Base-by-base conservation (phyloP, 2,888 invertebrate species). In the Ormyrus thymus region DNA sequence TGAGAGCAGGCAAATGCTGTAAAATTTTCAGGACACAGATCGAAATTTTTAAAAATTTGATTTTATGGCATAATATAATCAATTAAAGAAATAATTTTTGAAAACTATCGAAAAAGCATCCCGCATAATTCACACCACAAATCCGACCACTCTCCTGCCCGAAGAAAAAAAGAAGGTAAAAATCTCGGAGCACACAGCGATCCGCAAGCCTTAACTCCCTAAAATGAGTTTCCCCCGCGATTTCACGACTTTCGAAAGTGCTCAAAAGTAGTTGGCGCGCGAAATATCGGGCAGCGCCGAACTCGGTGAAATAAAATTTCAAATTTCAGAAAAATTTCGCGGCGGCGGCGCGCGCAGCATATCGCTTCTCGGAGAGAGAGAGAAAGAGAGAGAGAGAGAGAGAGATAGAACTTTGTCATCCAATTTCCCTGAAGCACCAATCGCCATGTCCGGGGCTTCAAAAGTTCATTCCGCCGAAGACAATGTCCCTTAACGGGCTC, bases 311-410 rank as follows among this genome's bases (percentile, higher is more conserved):
- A 74, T 74, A 65, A 74, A 74, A 74, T 74, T 74, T 65, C 56
- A 62, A 73, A 64, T 73, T 81, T 81, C 79, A 78, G 69, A 79
- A 74, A 72, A 79, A 29, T 78, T 61, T 61, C 51, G 46, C 61
- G 6, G 48, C 0, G 29, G 4, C 29, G 29, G 29, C 29, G 29
- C 29, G 29, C 29, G 29, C 29, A 29, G 29, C 29, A 29, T 29
- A 29, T 29, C 29, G 29, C 29, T 29, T 29, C 29, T 29, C 29
- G 29, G 29, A 4, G 29, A 0, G 29, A 29, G 29, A 29, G 29
- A 29, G 29, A 29, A 4, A 29, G 29, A 29, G 29, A 29, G n/a
- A n/a, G n/a, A n/a, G 29, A 29, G 29, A 29, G 29, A 29, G 29
- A 29, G 59, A 29, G 29, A 29, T 2, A 29, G 59, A 62, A 64